These are phyloP conservation scores for Leptodactylus fallax DNA, from an alignment of 2,797 vertebrate genomes.

Conservation along the genomic window DNA sequence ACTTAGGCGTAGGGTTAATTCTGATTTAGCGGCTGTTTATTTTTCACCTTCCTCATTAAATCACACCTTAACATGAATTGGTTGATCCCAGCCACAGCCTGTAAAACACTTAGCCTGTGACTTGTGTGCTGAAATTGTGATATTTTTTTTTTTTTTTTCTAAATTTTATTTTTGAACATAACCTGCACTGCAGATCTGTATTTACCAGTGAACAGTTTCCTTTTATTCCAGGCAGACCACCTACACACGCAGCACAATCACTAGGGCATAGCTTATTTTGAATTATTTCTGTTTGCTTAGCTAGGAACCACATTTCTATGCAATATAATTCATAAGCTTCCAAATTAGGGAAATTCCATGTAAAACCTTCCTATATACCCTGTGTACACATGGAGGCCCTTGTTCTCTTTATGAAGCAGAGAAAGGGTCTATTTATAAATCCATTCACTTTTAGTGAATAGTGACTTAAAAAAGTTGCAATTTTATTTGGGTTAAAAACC, in stretches of 20 bases:
- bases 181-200: background rate
- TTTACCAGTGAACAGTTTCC: background rate
- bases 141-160: background rate
- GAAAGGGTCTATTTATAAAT: conserved; percentile 43
- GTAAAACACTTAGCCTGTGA: background rate
- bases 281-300: conserved; percentile 28
- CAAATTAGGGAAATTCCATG: conserved; percentile 39
- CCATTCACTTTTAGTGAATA: background rate
- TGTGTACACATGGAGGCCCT: background rate
- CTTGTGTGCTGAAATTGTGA: background rate
- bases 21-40: too few relatives aligned
- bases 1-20: background rate
- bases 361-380: background rate
- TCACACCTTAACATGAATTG: background rate
- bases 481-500: conserved; percentile 14
- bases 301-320: conserved; percentile 13
- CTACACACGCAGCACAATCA: conserved; percentile 22
- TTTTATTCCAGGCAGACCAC: background rate
- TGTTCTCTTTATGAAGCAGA: conserved; percentile 23
- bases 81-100: background rate
- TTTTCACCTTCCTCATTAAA: background rate
- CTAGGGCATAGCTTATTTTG: background rate
- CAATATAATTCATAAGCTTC: conserved; percentile 42
- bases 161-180: background rate
- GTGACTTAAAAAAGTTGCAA: background rate